These are phyloP conservation scores for Rhagophthalmus giganteus DNA, from an alignment of 2,888 invertebrate species.

Conservation along the genomic window DNA sequence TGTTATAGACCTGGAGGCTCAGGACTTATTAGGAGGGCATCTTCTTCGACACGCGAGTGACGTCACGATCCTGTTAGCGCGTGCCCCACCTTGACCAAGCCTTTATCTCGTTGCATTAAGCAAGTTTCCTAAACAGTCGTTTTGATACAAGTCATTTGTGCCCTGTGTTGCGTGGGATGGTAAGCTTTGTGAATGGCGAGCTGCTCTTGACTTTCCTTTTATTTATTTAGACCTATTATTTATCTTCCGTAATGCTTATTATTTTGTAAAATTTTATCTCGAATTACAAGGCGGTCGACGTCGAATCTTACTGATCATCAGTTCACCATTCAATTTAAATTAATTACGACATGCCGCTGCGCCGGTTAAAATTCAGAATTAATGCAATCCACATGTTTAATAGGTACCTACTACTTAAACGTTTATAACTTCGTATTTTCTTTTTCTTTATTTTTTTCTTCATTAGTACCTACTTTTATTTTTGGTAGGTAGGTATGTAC, in stretches of 20 bases:
- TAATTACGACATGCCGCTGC: slow-evolving; percentile 3
- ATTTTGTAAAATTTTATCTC: slow-evolving; percentile 20
- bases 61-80: slow-evolving; percentile 48
- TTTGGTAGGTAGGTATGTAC: no score
- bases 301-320: slow-evolving; percentile 13
- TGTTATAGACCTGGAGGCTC: slow-evolving; percentile 33
- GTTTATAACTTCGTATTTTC: not conserved
- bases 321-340: slow-evolving; percentile 13
- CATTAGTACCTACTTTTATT: no score
- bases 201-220: slow-evolving; percentile 37
- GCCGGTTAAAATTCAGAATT: not conserved
- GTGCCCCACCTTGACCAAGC: slow-evolving; percentile 56
- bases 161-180: slow-evolving; percentile 44
- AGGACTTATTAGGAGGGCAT: slow-evolving; percentile 43
- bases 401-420: not conserved
- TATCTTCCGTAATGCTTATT: slow-evolving; percentile 24
- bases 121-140: slow-evolving; percentile 53
- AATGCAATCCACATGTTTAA: not conserved
- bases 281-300: slow-evolving; percentile 10
- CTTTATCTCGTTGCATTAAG: slow-evolving; percentile 47
- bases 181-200: slow-evolving; percentile 45
- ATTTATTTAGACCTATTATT: slow-evolving; percentile 29
- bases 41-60: slow-evolving; percentile 41
- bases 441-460: not conserved
- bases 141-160: slow-evolving; percentile 46